These are phyloP conservation scores for Platorchestia sp. DNA, from an alignment of 1,140 invertebrate species.

Conservation along the genomic window DNA sequence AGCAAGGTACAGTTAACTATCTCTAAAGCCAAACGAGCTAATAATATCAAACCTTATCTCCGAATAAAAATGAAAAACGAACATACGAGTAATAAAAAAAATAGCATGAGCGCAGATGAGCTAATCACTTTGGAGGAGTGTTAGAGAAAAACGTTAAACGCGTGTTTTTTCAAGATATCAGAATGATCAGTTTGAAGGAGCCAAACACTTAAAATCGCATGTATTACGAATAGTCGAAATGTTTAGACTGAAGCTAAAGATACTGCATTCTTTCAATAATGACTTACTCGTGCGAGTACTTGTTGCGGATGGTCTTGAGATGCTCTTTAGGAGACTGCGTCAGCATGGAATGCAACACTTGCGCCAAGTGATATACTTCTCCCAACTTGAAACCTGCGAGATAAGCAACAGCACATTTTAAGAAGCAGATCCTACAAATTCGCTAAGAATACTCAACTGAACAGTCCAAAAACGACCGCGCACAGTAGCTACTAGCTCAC, in stretches of 20 bases:
- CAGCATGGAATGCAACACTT: constrained; percentile 83
- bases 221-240: too few relatives aligned
- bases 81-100: too few relatives aligned
- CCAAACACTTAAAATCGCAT: too few relatives aligned
- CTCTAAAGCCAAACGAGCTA: not conserved
- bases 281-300: constrained; percentile 88
- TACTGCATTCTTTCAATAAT: too few relatives aligned
- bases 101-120: too few relatives aligned
- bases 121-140: too few relatives aligned
- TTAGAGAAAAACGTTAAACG: too few relatives aligned
- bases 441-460: not conserved
- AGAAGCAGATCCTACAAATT: not conserved
- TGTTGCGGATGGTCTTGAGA: constrained; percentile 88
- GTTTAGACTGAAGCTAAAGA: too few relatives aligned
- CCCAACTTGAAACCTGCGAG: constrained; percentile 79
- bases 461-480: not conserved
- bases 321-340: constrained; percentile 81
- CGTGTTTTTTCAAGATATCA: too few relatives aligned
- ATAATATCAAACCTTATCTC: too few relatives aligned
- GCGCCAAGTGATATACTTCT: constrained; percentile 79
- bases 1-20: not conserved
- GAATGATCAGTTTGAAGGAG: too few relatives aligned
- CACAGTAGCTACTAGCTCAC: not conserved
- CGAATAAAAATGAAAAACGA: too few relatives aligned
- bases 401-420: not conserved